These are phyloP conservation scores for Atractosteus spatula DNA, from an alignment of 2,113 vertebrate genomes.

Conservation along the genomic window DNA sequence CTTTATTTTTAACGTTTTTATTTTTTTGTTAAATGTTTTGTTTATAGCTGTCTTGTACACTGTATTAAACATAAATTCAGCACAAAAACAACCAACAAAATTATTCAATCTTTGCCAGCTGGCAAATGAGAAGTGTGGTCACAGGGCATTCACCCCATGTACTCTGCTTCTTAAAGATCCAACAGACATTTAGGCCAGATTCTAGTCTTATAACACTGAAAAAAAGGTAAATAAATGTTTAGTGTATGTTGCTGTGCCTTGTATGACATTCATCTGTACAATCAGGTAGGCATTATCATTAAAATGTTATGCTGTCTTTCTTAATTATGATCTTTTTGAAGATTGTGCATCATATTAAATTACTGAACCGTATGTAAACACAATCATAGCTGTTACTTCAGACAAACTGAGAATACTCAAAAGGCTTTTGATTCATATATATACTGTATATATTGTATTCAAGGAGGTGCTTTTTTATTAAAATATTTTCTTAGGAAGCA, in stretches of 20 bases:
- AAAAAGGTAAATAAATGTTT: not conserved
- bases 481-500: too few species aligned
- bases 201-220: conserved; percentile 6
- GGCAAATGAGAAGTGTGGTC: conserved; percentile 15
- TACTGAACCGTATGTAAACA: too few species aligned
- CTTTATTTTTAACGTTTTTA: conserved; percentile 14
- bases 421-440: too few species aligned
- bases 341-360: too few species aligned
- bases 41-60: conserved; percentile 7
- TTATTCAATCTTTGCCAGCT: conserved; percentile 15
- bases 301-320: not conserved
- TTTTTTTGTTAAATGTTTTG: conserved; percentile 11
- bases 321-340: not conserved
- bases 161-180: conserved; percentile 26
- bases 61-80: conserved; percentile 13
- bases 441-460: too few species aligned
- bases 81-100: conserved; percentile 10
- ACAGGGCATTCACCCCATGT: conserved; percentile 29
- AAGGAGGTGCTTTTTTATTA: too few species aligned
- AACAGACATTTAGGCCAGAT: conserved; percentile 19
- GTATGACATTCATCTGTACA: not conserved
- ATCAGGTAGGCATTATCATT: not conserved
- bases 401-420: too few species aligned
- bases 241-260: not conserved
- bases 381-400: too few species aligned